Evolutionary conservation across 2,113 vertebrate genomes (phyloP).

Genomic region (Vidua macroura): DNA sequence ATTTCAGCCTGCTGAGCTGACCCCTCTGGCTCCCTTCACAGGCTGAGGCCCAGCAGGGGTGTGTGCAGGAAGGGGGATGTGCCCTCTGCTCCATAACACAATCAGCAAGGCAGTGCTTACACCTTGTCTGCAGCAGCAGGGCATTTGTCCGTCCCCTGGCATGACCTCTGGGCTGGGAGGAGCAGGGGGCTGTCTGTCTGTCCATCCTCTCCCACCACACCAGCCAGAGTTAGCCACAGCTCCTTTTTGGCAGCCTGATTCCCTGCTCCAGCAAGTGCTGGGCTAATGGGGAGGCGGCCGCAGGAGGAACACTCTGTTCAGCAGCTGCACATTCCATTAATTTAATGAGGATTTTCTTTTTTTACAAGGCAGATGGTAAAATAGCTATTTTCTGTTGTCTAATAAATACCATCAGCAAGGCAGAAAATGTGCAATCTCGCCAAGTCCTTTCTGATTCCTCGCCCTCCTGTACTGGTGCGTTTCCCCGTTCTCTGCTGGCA

Average conservation of each 20-base stretch:
- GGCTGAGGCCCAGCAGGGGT: background rate
- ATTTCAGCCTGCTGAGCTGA: background rate
- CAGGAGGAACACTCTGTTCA: conserved; percentile 57
- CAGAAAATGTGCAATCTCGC: conserved; percentile 62
- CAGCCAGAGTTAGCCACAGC: background rate
- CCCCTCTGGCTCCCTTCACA: background rate
- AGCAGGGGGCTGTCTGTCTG: background rate
- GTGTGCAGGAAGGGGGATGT: background rate
- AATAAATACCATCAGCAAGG: conserved; percentile 70
- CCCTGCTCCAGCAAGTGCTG: background rate
- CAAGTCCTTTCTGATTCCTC: conserved; percentile 51
- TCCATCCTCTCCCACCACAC: background rate
- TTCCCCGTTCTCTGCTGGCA: conserved; percentile 1
- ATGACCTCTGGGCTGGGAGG: background rate
- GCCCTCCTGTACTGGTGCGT: background rate
- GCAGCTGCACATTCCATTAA: conserved; percentile 70
- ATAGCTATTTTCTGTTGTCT: conserved; percentile 72
- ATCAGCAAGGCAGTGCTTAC: accelerated
- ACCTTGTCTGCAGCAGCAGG: accelerated
- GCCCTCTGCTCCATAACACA: background rate
- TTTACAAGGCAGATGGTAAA: conserved; percentile 66
- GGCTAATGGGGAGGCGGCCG: background rate
- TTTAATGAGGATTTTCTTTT: conserved; percentile 62
- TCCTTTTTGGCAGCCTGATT: background rate
- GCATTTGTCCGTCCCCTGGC: background rate